Conservation (phyloP, 92 coral and sea anemone species). For the Phenganax stokvisi region DNA sequence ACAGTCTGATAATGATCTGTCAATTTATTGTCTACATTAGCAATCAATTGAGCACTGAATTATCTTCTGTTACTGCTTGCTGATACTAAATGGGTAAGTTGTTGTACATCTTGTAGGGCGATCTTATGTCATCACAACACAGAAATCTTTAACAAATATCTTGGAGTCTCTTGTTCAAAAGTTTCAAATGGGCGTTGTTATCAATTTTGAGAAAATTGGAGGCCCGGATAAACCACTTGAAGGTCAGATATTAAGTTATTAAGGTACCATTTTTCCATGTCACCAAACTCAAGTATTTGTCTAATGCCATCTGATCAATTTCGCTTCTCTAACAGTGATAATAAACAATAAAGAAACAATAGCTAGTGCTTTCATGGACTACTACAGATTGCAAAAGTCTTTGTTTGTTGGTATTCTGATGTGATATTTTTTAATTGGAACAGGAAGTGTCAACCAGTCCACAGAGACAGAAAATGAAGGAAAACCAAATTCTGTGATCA, state of each 20-base stretch:
- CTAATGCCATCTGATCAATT: too few relatives aligned
- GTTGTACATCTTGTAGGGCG: slow-evolving; percentile 54
- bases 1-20: too few relatives aligned
- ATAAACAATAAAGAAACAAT: too few relatives aligned
- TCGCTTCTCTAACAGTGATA: too few relatives aligned
- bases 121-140: slow-evolving; percentile 76
- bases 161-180: slow-evolving; percentile 88
- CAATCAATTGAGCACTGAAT: too few relatives aligned
- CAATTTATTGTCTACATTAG: too few relatives aligned
- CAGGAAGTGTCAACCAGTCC: slow-evolving; percentile 13
- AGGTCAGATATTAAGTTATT: slow-evolving; percentile 21
- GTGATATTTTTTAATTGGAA: not conserved
- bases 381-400: too few relatives aligned
- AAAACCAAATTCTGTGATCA: slow-evolving; percentile 25
- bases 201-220: slow-evolving; percentile 95
- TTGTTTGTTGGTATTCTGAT: too few relatives aligned
- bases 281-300: too few relatives aligned
- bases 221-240: slow-evolving; percentile 67
- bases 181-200: slow-evolving; percentile 95
- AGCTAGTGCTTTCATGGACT: too few relatives aligned
- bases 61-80: not conserved
- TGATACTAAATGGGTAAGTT: not conserved
- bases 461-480: slow-evolving; percentile 15
- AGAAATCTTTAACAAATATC: slow-evolving; percentile 82
- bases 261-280: not conserved